Evolutionary conservation across 2,113 vertebrate species (phyloP), one percentile per base, ranked within the genome.

Genomic region (Abramis brama): DNA sequence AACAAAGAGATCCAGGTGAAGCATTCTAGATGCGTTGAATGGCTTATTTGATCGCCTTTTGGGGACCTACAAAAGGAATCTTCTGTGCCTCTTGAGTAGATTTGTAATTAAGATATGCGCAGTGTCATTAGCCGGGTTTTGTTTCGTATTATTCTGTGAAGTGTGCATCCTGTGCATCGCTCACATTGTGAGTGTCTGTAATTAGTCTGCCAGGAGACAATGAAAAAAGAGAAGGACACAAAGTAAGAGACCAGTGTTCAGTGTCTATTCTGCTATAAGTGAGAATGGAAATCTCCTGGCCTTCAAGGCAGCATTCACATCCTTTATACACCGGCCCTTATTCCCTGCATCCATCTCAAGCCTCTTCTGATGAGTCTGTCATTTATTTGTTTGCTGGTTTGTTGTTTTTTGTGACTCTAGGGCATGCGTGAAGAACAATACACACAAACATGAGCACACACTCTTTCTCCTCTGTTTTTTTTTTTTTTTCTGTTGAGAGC

Each of bases 371-470:
- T 91, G 91, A 93, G 87, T 90, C 89, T 92, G 91, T 94, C 91
- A 91, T 92, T 92, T 93, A 93, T 94, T 92, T 93, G 85, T 88
- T 89, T 89, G 88, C 88, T 82, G 91, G 84, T 93, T 64, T 92
- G 91, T 94, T 95, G 91, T 92, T 93, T 93, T 93, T 93, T 90
- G 92, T 71, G 83, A 87, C 93, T 93, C 94, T 90, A 79, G 94
- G 93, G 91, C 86, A 50, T 76, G 79, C 80, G 82, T 82, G 33
- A 85, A 89, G 89, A 92, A 91, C 91, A 93, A 93, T 92, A 91
- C 83, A 73, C 84, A 43, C 30, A 52, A 50, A 50, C 39, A 59
- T 15, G 12, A 52, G 23, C 68, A 36, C 43, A 30, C 64, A 76
- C 66, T 23, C 27, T 33, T 84, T 39, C 47, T 83, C 71, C 6